These are phyloP conservation scores for Labia minor DNA, from an alignment of 2,888 invertebrate genomes.

Conservation along the genomic window DNA sequence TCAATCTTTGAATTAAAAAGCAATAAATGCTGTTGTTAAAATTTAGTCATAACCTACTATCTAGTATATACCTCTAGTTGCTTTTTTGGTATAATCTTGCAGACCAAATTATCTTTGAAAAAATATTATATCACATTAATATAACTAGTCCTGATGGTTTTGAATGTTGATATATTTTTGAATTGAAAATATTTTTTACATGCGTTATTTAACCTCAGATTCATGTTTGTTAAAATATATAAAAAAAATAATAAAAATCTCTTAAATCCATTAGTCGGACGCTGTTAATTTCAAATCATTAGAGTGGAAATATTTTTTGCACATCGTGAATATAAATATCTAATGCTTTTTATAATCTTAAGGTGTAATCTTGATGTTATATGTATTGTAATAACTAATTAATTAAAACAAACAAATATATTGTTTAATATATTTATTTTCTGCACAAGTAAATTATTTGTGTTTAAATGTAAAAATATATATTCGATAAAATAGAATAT, in stretches of 20 bases:
- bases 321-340: background rate
- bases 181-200: constrained; percentile 5
- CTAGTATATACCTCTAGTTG: background rate
- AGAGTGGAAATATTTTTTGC: background rate
- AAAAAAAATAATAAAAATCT: too few relatives aligned
- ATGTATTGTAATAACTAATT: background rate
- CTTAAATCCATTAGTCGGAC: background rate
- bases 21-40: background rate
- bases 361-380: background rate
- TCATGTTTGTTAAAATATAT: background rate
- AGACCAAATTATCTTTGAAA: background rate
- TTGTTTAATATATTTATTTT: constrained; percentile 6
- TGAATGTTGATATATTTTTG: constrained; percentile 13
- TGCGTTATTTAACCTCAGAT: background rate
- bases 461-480: background rate
- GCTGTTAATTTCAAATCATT: background rate
- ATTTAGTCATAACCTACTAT: background rate
- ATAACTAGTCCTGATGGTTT: constrained; percentile 1
- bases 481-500: too few relatives aligned
- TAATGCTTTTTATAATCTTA: background rate
- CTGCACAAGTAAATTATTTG: background rate
- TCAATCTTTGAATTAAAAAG: too few relatives aligned
- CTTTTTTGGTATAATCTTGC: background rate
- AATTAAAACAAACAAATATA: background rate
- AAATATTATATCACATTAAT: background rate